Base-by-base conservation (phyloP, 2,888 invertebrate genomes). In the Smittia aterrima region DNA sequence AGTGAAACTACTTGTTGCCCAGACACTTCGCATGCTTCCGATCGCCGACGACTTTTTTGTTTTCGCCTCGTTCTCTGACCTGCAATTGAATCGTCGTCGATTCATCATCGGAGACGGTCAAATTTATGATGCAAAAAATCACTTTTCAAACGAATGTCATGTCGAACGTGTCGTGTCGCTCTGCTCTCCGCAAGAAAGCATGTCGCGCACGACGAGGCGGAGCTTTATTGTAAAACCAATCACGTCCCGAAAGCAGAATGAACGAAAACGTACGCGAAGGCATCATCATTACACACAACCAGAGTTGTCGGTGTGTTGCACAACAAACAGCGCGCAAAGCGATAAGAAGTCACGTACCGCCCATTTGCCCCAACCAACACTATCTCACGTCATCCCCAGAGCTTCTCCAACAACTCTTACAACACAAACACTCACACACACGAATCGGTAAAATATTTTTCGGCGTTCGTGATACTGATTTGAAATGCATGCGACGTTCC, bases 201-300 rank as follows among this genome's bases (percentile, higher is more conserved):
- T 58, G 20, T 32, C 25, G 66, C 27, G 18, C 16, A 24, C 24
- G 11, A 66, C 66, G 75, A 77, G 78, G 78, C 78, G 78, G 77
- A 77, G 78, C 77, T 77, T 77, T 67, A 76, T 76, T 76, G 62
- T 71, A 75, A 76, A 76, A 75, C 76, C 76, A 76, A 76, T 75
- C 76, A 76, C 76, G 76, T 76, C 74, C 32, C 24, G 47, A n/a
- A 47, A 47, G 47, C 47, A 47, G 47, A 47, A 47, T 47, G 38
- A 54, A n/a, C 41, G 66, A 75, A 76, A 76, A 76, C 76, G 76
- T 76, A 62, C 72, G 47, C 47, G 71, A 54, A 71, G 53, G 54
- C 27, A 53, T 54, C 58, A 27, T 25, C 20, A 16, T 25, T 66
- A 66, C 20, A 25, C 25, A 32, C 66, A 66, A 47, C 16, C 68